phyloP scores from a whole-genome alignment of 1,140 invertebrate genomes.

The Helicoverpa zea region DNA sequence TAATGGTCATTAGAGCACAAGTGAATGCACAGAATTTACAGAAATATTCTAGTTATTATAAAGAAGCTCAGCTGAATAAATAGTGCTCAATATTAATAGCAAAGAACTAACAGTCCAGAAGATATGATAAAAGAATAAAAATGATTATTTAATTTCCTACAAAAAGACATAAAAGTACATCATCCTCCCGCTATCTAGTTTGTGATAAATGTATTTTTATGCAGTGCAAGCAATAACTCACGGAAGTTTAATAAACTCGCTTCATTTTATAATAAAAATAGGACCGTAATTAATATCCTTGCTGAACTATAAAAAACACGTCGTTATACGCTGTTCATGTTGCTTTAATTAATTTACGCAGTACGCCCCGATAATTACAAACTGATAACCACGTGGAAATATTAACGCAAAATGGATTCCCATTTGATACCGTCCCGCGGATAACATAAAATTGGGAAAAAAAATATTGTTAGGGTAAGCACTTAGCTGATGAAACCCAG shows the following conservation, averaged over 20 bases:
- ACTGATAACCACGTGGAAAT: neutral
- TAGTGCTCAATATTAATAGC: too few species aligned
- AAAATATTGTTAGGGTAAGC: conserved; percentile 22
- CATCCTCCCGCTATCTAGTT: neutral
- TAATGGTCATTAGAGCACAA: too few species aligned
- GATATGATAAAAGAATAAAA: too few species aligned
- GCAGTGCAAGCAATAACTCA: neutral
- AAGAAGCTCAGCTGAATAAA: too few species aligned
- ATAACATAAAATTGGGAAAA: neutral
- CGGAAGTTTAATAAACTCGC: neutral
- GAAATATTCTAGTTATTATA: too few species aligned
- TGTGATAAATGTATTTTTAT: neutral
- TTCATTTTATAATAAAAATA: neutral
- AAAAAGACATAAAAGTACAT: too few species aligned
- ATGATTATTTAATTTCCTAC: too few species aligned
- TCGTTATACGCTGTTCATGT: neutral
- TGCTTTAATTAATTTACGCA: conserved; percentile 17
- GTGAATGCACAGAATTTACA: too few species aligned
- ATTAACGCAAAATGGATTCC: conserved; percentile 1
- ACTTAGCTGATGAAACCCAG: conserved; percentile 36
- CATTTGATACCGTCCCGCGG: conserved; percentile 3
- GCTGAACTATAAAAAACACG: conserved; percentile 14
- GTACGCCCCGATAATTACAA: conserved; percentile 18
- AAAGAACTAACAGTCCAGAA: too few species aligned
- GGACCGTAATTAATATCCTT: conserved; percentile 20